Evolutionary conservation across 2,888 invertebrate genomes (phyloP), one percentile per base, ranked within the genome.

Genomic region (Synanthedon myopaeformis): DNA sequence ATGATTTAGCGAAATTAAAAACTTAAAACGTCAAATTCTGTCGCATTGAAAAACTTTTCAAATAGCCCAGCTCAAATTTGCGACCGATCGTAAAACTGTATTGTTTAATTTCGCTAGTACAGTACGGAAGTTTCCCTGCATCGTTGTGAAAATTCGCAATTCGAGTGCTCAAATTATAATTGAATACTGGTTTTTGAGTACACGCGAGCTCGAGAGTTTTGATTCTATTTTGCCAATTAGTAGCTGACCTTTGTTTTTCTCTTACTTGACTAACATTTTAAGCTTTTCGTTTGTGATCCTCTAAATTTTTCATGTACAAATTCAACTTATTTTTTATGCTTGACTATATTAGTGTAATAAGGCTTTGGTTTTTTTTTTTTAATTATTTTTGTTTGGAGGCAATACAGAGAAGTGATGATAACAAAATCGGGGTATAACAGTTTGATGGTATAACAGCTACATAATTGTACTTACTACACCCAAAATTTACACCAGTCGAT

Each of bases 41-140:
- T 71, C 64, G 63, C 67, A 63, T 67, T 69, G 60, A 59, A 58
- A 76, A 83, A 84, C 80, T 82, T 85, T 82, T 85, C 83, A 84
- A 85, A 49, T 85, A 83, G 83, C 74, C 74, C 67, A 72, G 69
- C 70, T 67, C 70, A 69, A 79, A 77, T 77, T 76, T 69, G 73
- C 75, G 74, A 75, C 77, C 78, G 72, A 76, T 82, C 79, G 74
- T 77, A 82, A 80, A 75, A 75, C 65, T 69, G 72, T 72, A 76
- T 80, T 81, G 83, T 83, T 82, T 76, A 76, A 75, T 74, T 76
- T 72, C 67, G 67, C 73, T 79, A 73, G 77, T 10, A 35, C 72
- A 62, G 66, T 56, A 69, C 65, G 60, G 69, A 73, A 80, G 69
- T 77, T 80, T 72, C 61, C 79, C 69, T 61, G 67, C 68, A 70